A percentile compares a stretch with the other conserved stretches of the same genome.
These are phyloP conservation scores for Hippocampus guttulatus DNA, from an alignment of 2,113 vertebrate species.

Conservation along the genomic window DNA sequence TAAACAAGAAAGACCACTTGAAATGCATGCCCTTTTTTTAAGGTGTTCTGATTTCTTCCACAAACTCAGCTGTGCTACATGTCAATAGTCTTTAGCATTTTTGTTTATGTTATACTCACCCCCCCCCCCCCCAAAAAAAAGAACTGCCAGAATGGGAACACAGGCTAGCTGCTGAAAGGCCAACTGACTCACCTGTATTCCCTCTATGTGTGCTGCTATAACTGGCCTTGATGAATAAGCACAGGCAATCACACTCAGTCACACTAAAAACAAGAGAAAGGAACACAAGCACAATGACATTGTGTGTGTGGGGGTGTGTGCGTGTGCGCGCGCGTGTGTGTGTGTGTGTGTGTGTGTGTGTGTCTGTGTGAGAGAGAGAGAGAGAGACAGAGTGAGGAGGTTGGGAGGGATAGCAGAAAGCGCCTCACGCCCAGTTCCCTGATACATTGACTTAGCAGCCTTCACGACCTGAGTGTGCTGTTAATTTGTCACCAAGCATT, in stretches of 20 bases:
- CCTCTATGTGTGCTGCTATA: background rate
- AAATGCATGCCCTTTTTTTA: background rate
- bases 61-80: background rate
- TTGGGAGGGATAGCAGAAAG: background rate
- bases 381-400: background rate
- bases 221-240: background rate
- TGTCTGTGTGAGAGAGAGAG: too few relatives aligned
- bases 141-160: background rate
- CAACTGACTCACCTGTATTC: background rate
- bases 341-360: too few relatives aligned
- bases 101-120: too few relatives aligned
- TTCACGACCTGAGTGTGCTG: constrained; percentile 1
- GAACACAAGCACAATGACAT: background rate
- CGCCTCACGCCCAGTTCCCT: background rate
- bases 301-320: background rate
- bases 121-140: background rate
- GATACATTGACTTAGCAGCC: background rate
- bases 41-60: background rate
- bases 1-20: background rate
- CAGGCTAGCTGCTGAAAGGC: background rate
- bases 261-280: background rate
- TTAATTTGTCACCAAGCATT: background rate
- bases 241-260: background rate
- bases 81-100: background rate
- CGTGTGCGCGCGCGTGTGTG: background rate